A percentile compares a stretch with the other conserved stretches of the same genome.
Conservation (phyloP, 1,140 invertebrate species). For the Drosophila biarmipes region DNA sequence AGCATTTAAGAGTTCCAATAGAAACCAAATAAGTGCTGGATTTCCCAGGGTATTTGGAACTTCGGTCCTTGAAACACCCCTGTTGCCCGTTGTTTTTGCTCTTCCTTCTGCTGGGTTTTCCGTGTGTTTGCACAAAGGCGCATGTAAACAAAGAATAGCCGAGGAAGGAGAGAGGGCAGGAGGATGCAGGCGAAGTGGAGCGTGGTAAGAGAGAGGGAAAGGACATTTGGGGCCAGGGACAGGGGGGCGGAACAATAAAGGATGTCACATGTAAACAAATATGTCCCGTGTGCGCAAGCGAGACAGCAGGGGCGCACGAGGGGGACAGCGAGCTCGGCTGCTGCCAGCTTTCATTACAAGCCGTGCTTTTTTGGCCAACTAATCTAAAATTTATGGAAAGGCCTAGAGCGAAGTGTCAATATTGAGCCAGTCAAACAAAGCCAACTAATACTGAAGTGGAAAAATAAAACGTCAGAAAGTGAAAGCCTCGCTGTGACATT, state of each 20-base stretch:
- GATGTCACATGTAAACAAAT: conserved; percentile 74
- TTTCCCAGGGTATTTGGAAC: conserved; percentile 14
- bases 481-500: conserved; percentile 23
- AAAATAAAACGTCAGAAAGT: conserved; percentile 24
- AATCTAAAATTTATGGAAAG: conserved; percentile 79
- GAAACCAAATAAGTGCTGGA: background rate
- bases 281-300: conserved; percentile 9
- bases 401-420: conserved; percentile 62
- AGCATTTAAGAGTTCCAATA: background rate
- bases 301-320: background rate
- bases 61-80: background rate
- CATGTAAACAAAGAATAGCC: conserved; percentile 63
- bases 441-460: conserved; percentile 18
- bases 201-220: conserved; percentile 2
- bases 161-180: conserved; percentile 5
- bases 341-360: conserved; percentile 31
- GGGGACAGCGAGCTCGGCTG: conserved; percentile 16
- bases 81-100: conserved; percentile 36
- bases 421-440: conserved; percentile 40
- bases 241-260: conserved; percentile 55
- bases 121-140: conserved; percentile 69
- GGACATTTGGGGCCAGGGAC: conserved; percentile 79
- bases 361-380: conserved; percentile 58
- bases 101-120: conserved; percentile 45
- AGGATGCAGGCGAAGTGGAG: conserved; percentile 9